Evolutionary conservation across 2,113 vertebrate genomes (phyloP).

Genomic region (Lepus europaeus): DNA sequence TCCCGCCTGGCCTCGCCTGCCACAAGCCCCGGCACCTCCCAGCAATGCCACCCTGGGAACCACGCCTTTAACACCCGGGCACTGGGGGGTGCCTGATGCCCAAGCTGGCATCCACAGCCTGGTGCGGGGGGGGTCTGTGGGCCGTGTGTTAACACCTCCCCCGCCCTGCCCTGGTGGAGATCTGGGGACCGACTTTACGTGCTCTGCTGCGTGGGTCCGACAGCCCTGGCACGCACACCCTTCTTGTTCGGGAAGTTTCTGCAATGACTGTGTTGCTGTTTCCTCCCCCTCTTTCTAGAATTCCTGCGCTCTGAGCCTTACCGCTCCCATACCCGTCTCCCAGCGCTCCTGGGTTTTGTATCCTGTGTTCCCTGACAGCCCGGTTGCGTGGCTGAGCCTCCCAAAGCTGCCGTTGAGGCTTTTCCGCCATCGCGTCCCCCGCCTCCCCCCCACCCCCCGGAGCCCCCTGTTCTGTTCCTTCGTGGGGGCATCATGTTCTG

Average conservation of each 20-base stretch:
- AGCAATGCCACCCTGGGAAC: no score
- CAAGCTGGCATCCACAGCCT: no score
- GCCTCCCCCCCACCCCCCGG: neutral
- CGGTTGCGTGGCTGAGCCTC: no score
- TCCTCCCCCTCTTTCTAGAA: neutral
- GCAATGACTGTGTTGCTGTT: neutral
- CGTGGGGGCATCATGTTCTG: neutral
- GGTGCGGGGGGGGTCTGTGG: no score
- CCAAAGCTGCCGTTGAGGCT: neutral
- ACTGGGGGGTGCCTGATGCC: no score
- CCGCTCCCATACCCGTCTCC: rapidly evolving
- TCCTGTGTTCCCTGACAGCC: neutral
- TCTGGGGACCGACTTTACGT: no score
- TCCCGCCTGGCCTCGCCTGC: no score
- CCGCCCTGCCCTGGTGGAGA: neutral
- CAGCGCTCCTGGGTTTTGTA: neutral
- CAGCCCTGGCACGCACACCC: neutral
- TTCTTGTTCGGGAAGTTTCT: neutral
- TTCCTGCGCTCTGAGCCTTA: neutral
- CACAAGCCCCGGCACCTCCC: no score
- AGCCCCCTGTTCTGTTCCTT: neutral
- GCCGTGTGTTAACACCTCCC: neutral
- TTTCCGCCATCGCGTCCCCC: neutral
- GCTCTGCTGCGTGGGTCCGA: neutral
- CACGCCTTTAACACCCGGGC: no score